Percentiles rank a stretch among this genome's conserved stretches.
Evolutionary conservation across 2,888 invertebrate genomes (phyloP).

Genomic region (Agriotes lineatus): DNA sequence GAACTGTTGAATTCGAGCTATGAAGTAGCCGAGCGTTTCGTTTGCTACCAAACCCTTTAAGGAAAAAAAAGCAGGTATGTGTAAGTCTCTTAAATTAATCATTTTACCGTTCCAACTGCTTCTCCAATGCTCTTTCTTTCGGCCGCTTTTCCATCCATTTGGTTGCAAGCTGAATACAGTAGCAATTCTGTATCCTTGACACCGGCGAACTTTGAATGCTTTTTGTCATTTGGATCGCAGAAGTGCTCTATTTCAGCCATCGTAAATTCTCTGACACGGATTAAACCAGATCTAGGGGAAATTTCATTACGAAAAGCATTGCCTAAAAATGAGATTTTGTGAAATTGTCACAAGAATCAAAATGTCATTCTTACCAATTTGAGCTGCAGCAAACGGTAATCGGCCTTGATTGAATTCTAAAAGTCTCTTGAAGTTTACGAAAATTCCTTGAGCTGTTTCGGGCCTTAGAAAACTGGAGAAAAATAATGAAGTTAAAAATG

Average conservation of each 20-base stretch:
- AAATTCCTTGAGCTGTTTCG: slow-evolving; percentile 99
- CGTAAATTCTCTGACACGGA: slow-evolving; percentile 97
- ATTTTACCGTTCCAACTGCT: slow-evolving; percentile 81
- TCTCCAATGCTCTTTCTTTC: slow-evolving; percentile 83
- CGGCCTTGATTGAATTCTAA: slow-evolving; percentile 97
- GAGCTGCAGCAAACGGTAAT: slow-evolving; percentile 97
- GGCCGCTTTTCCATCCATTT: too few relatives aligned
- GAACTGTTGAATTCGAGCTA: slow-evolving; percentile 94
- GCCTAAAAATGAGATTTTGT: too few relatives aligned
- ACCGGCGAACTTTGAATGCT: slow-evolving; percentile 88
- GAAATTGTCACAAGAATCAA: too few relatives aligned
- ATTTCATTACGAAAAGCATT: slow-evolving; percentile 99
- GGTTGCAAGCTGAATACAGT: slow-evolving; percentile 95
- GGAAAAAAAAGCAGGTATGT: neutral
- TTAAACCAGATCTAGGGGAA: slow-evolving; percentile 95
- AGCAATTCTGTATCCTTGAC: slow-evolving; percentile 82
- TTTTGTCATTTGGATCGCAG: slow-evolving; percentile 91
- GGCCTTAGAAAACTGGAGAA: slow-evolving; percentile 85
- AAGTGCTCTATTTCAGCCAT: slow-evolving; percentile 99
- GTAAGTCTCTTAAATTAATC: neutral
- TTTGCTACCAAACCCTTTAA: slow-evolving; percentile 88
- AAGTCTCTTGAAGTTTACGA: slow-evolving; percentile 98
- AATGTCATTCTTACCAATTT: too few relatives aligned
- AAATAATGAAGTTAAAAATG: too few relatives aligned
- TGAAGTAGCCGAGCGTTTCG: slow-evolving; percentile 97